A percentile compares a stretch with the other conserved stretches of the same genome.
Evolutionary conservation across 2,888 invertebrate genomes (phyloP).

Genomic region (Sinelater perroti): DNA sequence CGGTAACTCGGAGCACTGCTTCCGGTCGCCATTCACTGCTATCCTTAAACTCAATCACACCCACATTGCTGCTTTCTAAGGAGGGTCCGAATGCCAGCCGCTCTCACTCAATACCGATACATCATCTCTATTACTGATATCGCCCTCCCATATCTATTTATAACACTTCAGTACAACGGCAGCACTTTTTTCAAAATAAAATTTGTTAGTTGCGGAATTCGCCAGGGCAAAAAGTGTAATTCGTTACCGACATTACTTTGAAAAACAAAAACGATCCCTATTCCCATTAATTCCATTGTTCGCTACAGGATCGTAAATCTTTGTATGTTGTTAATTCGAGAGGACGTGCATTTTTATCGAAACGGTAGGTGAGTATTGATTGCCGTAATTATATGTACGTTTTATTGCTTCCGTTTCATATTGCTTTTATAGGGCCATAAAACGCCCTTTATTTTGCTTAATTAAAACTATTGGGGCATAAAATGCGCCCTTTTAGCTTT

Average conservation of each 20-base stretch:
- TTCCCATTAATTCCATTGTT: constrained; percentile 4
- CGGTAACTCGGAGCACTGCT: constrained; percentile 52
- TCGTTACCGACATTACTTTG: too few species aligned
- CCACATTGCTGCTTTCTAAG: constrained; percentile 35
- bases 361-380: constrained; percentile 27
- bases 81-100: constrained; percentile 29
- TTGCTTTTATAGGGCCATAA: constrained; percentile 41
- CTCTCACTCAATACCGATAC: constrained; percentile 34
- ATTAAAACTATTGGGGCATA: constrained; percentile 29
- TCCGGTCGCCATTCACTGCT: constrained; percentile 46
- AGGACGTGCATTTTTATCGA: constrained; percentile 14
- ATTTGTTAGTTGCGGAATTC: constrained; percentile 21
- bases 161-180: constrained; percentile 19
- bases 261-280: constrained; percentile 19
- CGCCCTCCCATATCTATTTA: constrained; percentile 31
- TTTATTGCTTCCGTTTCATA: constrained; percentile 44
- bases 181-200: constrained; percentile 25
- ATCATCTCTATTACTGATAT: constrained; percentile 35
- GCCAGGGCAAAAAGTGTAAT: too few species aligned
- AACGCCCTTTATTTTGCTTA: constrained; percentile 32
- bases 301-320: constrained; percentile 4
- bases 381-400: constrained; percentile 27
- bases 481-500: constrained; percentile 11
- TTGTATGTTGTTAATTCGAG: background rate
- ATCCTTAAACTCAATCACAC: constrained; percentile 47